Conservation (phyloP, 2,797 vertebrate genomes). For the Rhinichthys osculus region DNA sequence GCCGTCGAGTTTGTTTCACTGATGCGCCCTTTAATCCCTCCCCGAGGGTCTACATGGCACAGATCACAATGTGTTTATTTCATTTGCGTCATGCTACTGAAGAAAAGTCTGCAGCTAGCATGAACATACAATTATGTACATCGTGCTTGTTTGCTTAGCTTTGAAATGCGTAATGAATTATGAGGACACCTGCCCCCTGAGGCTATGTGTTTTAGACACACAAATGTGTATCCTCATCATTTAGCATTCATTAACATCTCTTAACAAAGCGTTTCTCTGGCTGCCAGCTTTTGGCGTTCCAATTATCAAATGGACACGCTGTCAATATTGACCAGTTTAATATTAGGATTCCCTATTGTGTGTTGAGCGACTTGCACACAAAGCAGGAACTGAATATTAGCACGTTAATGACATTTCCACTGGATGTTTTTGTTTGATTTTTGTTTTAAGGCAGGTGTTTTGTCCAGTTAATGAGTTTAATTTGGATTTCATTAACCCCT, state of each 20-base stretch:
- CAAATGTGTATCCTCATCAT: constrained; percentile 47
- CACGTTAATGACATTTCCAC: constrained; percentile 75
- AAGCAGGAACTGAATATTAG: constrained; percentile 73
- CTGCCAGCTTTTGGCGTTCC: constrained; percentile 71
- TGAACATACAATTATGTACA: constrained; percentile 29
- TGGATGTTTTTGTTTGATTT: constrained; percentile 68
- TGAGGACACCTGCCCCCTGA: constrained; percentile 18
- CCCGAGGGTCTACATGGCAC: constrained; percentile 1
- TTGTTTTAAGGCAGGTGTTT: constrained; percentile 80
- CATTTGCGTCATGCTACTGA: not conserved
- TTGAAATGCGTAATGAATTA: constrained; percentile 19
- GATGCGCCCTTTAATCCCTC: not conserved
- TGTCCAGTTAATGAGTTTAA: constrained; percentile 77
- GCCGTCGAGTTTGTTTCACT: not conserved
- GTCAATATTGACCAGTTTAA: constrained; percentile 81
- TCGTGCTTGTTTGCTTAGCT: constrained; percentile 23
- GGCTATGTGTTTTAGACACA: constrained; percentile 40
- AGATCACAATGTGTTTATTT: constrained; percentile 27
- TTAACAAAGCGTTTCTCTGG: constrained; percentile 18
- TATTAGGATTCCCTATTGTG: constrained; percentile 76
- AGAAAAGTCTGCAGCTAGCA: constrained; percentile 1
- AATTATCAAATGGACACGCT: constrained; percentile 73
- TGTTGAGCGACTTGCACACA: constrained; percentile 68
- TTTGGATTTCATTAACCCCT: constrained; percentile 84
- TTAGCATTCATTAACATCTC: constrained; percentile 53